Conservation (phyloP, 37 sponge, comb jelly and placozoan genomes). For the Lycopodina hypogea region DNA sequence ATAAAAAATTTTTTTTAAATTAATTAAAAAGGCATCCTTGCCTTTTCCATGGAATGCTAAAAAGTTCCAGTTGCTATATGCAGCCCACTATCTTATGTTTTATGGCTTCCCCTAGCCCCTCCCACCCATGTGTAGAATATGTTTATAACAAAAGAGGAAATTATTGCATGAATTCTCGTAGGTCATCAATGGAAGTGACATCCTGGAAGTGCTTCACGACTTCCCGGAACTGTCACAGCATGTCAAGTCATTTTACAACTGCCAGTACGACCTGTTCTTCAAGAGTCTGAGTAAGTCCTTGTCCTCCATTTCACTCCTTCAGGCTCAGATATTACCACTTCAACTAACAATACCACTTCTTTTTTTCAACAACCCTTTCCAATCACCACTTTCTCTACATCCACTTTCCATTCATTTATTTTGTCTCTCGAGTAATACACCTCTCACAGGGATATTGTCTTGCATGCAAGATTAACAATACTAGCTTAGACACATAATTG, state of each 20-base stretch:
- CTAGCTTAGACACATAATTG: too few relatives aligned
- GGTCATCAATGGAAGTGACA: slow-evolving; percentile 90
- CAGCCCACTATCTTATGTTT: too few relatives aligned
- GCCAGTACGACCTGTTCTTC: slow-evolving; percentile 93
- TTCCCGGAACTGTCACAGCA: slow-evolving; percentile 62
- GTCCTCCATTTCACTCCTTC: neutral
- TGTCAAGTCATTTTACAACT: slow-evolving; percentile 91
- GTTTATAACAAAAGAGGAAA: too few relatives aligned
- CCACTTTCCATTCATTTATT: too few relatives aligned
- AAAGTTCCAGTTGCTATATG: too few relatives aligned
- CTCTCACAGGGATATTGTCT: too few relatives aligned
- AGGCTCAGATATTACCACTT: neutral
- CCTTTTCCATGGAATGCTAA: too few relatives aligned
- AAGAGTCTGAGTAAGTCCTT: slow-evolving; percentile 58
- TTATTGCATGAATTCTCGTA: slow-evolving; percentile 6
- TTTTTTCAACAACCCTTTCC: neutral
- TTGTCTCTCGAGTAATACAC: too few relatives aligned
- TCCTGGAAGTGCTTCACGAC: slow-evolving; percentile 89
- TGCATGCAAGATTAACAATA: too few relatives aligned
- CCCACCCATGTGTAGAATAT: neutral
- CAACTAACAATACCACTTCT: neutral
- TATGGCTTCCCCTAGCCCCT: neutral
- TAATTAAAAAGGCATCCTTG: too few relatives aligned
- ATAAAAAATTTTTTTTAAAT: too few relatives aligned
- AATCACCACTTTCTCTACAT: neutral